Base-by-base conservation (phyloP, 2,888 invertebrate species). In the Carcina quercana region DNA sequence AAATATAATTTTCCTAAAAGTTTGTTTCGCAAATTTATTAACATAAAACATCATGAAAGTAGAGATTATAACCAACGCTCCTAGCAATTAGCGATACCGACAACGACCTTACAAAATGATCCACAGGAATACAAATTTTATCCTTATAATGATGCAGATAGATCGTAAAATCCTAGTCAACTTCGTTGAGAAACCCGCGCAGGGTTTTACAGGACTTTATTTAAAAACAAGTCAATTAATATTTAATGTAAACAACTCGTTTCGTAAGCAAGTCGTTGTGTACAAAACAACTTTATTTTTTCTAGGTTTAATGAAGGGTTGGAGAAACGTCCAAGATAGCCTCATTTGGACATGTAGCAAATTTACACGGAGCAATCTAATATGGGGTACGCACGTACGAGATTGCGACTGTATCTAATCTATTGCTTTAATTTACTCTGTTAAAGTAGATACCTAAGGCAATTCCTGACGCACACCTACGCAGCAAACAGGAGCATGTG, bases 351-450 rank as follows among this genome's bases (percentile, higher is more conserved):
- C 71, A 63, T 58, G 55, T 63, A 60, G 64, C 56, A 69, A 73
- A 72, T 78, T 74, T 75, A 72, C 74, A 67, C 67, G 58, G 57
- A 56, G 63, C 72, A 74, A 73, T 74, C 65, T 74, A 68, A 71
- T 71, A 56, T 56, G 10, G 46, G 54, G 32, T 32, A 39, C 46
- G 50, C 47, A 58, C 56, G 55, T 49, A 59, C 54, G 50, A 59
- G 52, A 61, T 61, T 59, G 60, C 53, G 46, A 45, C 54, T 55
- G 30, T 53, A 51, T 57, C 58, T 67, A 67, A 69, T 66, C 58
- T 69, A 67, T 58, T 50, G 51, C 57, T 67, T 67, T 67, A 65
- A 67, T 68, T 31, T 30, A 22, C 15, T 8, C 14, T 7, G 15
- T 8, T 5, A 11, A 10, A 17, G 17, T 5, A 17, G n/a, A n/a